A percentile compares a stretch with the other conserved stretches of the same genome.
Evolutionary conservation across 2,113 vertebrate species (phyloP).

Genomic region (Pangasianodon gigas): DNA sequence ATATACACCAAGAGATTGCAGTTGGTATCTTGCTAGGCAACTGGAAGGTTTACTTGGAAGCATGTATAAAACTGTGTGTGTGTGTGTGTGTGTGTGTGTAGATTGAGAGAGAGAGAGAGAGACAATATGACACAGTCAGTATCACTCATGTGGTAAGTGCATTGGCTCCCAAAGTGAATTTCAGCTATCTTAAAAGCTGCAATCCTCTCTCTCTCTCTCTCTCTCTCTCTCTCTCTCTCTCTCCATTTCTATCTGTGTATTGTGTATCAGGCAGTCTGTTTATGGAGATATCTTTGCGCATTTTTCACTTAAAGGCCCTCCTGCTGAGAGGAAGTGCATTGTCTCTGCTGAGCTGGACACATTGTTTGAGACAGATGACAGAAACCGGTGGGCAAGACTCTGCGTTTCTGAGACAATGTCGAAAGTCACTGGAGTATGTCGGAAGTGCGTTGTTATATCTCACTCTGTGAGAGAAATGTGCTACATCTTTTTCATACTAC

Average conservation of each 20-base stretch:
- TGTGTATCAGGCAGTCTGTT: background rate
- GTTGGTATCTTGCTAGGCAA: background rate
- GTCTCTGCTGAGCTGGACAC: background rate
- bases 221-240: background rate
- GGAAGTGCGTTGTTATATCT: slow-evolving; percentile 5
- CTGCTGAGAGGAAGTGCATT: background rate
- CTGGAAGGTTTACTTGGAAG: background rate
- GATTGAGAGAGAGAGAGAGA: background rate
- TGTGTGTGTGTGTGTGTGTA: background rate
- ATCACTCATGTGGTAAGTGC: background rate
- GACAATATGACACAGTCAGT: background rate
- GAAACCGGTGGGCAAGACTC: background rate
- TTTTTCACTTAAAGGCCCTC: background rate
- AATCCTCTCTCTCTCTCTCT: background rate
- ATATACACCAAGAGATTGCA: no score
- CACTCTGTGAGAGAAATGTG: background rate
- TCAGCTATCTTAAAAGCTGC: background rate
- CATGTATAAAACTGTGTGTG: background rate
- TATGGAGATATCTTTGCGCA: background rate
- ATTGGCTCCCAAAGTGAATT: background rate
- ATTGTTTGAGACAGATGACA: background rate
- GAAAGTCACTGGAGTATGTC: background rate
- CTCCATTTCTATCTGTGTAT: background rate
- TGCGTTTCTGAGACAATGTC: no score
- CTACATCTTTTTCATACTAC: background rate